Evolutionary conservation across 2,888 invertebrate genomes (phyloP), one percentile per base, ranked within the genome.

Genomic region (Neoaliturus tenellus): DNA sequence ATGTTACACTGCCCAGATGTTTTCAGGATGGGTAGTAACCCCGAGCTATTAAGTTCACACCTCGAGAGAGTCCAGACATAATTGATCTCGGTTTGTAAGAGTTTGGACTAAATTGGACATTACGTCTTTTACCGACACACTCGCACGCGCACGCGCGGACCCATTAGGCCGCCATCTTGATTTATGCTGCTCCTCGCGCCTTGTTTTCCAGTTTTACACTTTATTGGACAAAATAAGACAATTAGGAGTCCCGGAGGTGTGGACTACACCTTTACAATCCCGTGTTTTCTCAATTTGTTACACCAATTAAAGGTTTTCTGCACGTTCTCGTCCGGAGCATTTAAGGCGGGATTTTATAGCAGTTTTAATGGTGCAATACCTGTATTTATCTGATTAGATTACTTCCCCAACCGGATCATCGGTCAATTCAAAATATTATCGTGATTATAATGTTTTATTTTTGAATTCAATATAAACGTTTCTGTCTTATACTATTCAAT

Each of bases 1-100:
- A n/a, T n/a, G n/a, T n/a, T n/a, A n/a, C n/a, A n/a, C n/a, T n/a
- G n/a, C n/a, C 2, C 71, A 17, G 23, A 75, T 78, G 78, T 78
- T 78, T 78, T 78, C 17, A 31, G 55, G 3, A 6, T 39, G 39
- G 39, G 1, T 55, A 82, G 73, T 82, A 73, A 0, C n/a, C n/a
- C 0, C 6, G 14, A 28, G 82, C 82, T 82, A 82, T 82, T 82
- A 82, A 82, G 73, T 82, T 82, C 82, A 73, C 82, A 73, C 82
- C 82, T 73, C 82, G 44, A 44, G 51, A 20, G 44, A 73, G 25
- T 8, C 73, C 17, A 12, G 44, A 48, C 51, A 82, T 82, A 82
- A 82, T 82, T 73, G 82, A 82, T 71, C 82, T 71, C 48, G 55
- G 48, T 35, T 71, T 73, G 51, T 73, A 44, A 69, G 69, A 41